A percentile compares a stretch with the other conserved stretches of the same genome.
These are phyloP conservation scores for Microtus richardsoni DNA, from an alignment of 2,113 vertebrate species.

Conservation along the genomic window DNA sequence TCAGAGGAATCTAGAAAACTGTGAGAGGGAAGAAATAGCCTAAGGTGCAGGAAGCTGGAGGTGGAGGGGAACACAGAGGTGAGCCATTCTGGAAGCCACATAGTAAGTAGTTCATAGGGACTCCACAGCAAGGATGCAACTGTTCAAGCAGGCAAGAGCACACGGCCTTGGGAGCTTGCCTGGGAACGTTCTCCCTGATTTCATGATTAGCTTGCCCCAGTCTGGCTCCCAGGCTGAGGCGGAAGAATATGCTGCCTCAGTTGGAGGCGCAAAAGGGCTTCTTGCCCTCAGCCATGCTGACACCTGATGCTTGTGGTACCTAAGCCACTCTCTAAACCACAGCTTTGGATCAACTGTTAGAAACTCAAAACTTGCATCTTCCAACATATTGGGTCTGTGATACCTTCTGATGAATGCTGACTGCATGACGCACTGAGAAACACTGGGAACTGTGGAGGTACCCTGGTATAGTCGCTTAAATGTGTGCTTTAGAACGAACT, in stretches of 20 bases:
- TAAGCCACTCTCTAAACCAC: fast-evolving
- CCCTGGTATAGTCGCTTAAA: neutral
- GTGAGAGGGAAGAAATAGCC: neutral
- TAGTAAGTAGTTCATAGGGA: neutral
- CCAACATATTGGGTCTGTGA: neutral
- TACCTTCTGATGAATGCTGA: neutral
- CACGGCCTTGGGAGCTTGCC: neutral
- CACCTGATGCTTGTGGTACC: neutral
- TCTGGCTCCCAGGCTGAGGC: neutral
- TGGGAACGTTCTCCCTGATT: neutral
- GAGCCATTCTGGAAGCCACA: neutral
- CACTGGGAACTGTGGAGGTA: neutral
- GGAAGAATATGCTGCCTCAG: neutral
- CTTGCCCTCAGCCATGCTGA: too few relatives aligned
- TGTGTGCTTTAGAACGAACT: neutral
- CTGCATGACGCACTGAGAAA: neutral
- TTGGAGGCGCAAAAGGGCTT: neutral
- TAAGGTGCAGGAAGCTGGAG: neutral
- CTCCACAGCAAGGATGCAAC: neutral
- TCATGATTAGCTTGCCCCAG: neutral
- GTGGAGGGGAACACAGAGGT: neutral
- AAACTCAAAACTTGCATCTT: neutral
- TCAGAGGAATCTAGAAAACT: neutral
- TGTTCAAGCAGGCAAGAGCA: neutral
- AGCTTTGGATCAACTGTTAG: neutral